Evolutionary conservation across 2,113 vertebrate genomes (phyloP), one percentile per base, ranked within the genome.

Genomic region (Peromyscus maniculatus): DNA sequence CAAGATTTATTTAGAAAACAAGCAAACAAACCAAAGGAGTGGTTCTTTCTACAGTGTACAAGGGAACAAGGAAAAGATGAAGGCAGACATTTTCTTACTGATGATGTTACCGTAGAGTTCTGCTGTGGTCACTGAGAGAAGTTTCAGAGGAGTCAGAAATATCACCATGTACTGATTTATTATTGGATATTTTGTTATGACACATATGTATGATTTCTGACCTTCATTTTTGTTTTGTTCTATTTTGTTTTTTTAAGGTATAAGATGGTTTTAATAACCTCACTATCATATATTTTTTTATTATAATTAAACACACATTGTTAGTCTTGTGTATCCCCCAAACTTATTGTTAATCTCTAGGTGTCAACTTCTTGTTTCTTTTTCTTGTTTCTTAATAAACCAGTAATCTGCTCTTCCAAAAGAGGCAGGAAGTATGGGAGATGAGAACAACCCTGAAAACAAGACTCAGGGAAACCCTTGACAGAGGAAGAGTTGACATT

Each of bases 1-100:
- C 19, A 90, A 86, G 33, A 64, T 80, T 87, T 88, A 96, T 93
- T 94, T 91, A 88, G 36, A 91, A 55, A 90, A 84, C 59, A 11
- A 84, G 78, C 21, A 43, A 82, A 52, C 19, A 92, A 89, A 67
- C 49, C 79, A 67, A 78, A 93, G 26, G n/a, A 16, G 5, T 43
- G 87, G 33, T 62, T 96, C 21, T 94, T 55, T 69, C 43, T 80
- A 95, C 72, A 89, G 43, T 72, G 24, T 64, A 6, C 92, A 95
- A 43, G 28, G 88, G 72, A 97, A 49, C 12, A 91, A 92, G 28
- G 8, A 57, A 94, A 88, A 36, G 39, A 79, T 78, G n/a, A 92
- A 96, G 49, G n/a, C 22, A 96, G 80, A 62, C 28, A 86, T 92
- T n/a, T 89, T 80, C 24, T 39, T 91, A 39, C 28, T 67, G 72